phyloP scores from a whole-genome alignment of 2,888 invertebrate genomes.

The Matsumyia berberina region DNA sequence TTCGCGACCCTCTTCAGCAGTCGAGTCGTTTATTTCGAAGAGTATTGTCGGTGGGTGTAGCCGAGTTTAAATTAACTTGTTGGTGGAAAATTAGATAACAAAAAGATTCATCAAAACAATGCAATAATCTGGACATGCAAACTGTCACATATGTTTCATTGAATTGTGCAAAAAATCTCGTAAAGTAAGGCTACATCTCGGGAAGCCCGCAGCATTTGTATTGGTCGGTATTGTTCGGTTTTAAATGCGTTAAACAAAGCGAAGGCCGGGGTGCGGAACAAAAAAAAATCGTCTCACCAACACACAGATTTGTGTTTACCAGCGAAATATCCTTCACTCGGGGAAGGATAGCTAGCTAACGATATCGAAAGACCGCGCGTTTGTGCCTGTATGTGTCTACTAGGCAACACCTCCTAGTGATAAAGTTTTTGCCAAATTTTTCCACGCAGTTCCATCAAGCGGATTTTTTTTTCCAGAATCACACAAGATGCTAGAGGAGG shows the following conservation, averaged over 20 bases:
- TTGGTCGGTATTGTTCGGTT: constrained; percentile 15
- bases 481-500: constrained; percentile 58
- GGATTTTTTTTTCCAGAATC: constrained; percentile 10
- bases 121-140: constrained; percentile 8
- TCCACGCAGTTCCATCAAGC: background rate
- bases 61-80: constrained; percentile 41
- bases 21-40: constrained; percentile 45
- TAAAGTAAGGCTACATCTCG: constrained; percentile 23
- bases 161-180: constrained; percentile 6
- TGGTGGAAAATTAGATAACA: constrained; percentile 50
- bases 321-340: constrained; percentile 64
- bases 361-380: constrained; percentile 13
- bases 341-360: constrained; percentile 64
- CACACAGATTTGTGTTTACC: constrained; percentile 52
- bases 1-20: constrained; percentile 50
- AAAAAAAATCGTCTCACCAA: constrained; percentile 26
- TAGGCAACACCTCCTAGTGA: constrained; percentile 32
- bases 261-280: constrained; percentile 36
- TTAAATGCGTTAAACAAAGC: constrained; percentile 35
- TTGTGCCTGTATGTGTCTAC: constrained; percentile 30
- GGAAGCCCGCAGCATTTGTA: constrained; percentile 12
- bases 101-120: constrained; percentile 19
- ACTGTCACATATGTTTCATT: constrained; percentile 3
- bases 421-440: constrained; percentile 21
- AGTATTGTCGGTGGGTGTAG: constrained; percentile 48